Percentiles rank a stretch among this genome's conserved stretches.
Conservation (phyloP, 2,797 vertebrate species). For the Hydrolagus colliei region DNA sequence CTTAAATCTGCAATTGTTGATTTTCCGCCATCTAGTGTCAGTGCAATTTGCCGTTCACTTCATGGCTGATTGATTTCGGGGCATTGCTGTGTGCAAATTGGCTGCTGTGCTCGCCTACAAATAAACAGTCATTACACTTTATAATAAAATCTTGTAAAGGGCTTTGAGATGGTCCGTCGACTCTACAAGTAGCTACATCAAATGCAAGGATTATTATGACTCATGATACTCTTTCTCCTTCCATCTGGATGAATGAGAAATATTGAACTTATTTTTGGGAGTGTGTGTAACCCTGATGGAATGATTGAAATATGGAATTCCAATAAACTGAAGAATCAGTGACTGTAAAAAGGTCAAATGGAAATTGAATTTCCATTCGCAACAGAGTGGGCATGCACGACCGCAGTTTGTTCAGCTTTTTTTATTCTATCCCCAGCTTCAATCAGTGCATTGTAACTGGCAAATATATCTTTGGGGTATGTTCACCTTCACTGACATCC, state of each 20-base stretch:
- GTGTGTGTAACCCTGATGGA: too few species aligned
- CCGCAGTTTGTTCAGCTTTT: neutral
- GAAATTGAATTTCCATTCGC: neutral
- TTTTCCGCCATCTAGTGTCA: too few species aligned
- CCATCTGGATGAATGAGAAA: neutral
- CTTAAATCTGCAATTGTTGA: too few species aligned
- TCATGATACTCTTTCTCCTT: neutral
- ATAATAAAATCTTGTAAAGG: too few species aligned
- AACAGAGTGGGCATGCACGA: neutral
- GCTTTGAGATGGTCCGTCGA: too few species aligned
- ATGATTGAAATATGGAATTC: neutral
- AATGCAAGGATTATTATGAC: too few species aligned
- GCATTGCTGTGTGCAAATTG: too few species aligned
- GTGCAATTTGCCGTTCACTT: too few species aligned
- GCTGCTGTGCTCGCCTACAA: too few species aligned
- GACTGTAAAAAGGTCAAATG: neutral
- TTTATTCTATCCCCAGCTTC: neutral
- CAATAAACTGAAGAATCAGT: neutral
- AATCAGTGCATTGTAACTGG: slow-evolving; percentile 7
- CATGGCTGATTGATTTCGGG: too few species aligned
- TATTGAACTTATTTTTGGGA: neutral
- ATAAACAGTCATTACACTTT: too few species aligned
- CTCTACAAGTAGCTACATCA: too few species aligned
- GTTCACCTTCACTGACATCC: neutral
- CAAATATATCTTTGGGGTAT: neutral